Percentiles rank a stretch among this genome's conserved stretches.
These are phyloP conservation scores for Psix sp. DNA, from an alignment of 1,140 invertebrate genomes.

Conservation along the genomic window DNA sequence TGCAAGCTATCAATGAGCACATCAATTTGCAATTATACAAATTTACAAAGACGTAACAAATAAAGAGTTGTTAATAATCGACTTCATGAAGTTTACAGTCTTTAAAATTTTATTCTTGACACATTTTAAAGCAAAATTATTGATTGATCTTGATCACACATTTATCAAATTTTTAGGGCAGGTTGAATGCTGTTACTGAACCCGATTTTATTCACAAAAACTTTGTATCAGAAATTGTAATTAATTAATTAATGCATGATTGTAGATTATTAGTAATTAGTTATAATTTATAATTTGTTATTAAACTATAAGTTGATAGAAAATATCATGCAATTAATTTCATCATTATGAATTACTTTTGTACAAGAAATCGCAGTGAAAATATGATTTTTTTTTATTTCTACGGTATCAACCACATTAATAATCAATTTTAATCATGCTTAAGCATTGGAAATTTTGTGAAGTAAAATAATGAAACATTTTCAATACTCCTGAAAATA, in stretches of 20 bases:
- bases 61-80: conserved; percentile 64
- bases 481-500: too few relatives aligned
- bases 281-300: too few relatives aligned
- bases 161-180: conserved; percentile 34
- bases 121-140: conserved; percentile 24
- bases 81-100: conserved; percentile 58
- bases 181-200: conserved; percentile 47
- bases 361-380: too few relatives aligned
- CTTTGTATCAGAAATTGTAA: conserved; percentile 6
- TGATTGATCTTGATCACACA: too few relatives aligned
- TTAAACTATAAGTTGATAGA: too few relatives aligned
- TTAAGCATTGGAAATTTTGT: too few relatives aligned
- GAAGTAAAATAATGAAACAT: too few relatives aligned
- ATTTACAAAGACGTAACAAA: conserved; percentile 66
- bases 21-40: conserved; percentile 69
- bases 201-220: conserved; percentile 16
- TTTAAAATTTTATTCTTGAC: conserved; percentile 32
- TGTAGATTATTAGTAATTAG: too few relatives aligned
- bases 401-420: too few relatives aligned
- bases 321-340: too few relatives aligned
- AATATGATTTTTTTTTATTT: too few relatives aligned
- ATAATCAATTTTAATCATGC: too few relatives aligned
- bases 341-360: conserved; percentile 22
- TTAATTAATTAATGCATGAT: not conserved
- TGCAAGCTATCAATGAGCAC: conserved; percentile 63